Conservation (phyloP, 2,113 vertebrate species). For the Scatophagus argus region DNA sequence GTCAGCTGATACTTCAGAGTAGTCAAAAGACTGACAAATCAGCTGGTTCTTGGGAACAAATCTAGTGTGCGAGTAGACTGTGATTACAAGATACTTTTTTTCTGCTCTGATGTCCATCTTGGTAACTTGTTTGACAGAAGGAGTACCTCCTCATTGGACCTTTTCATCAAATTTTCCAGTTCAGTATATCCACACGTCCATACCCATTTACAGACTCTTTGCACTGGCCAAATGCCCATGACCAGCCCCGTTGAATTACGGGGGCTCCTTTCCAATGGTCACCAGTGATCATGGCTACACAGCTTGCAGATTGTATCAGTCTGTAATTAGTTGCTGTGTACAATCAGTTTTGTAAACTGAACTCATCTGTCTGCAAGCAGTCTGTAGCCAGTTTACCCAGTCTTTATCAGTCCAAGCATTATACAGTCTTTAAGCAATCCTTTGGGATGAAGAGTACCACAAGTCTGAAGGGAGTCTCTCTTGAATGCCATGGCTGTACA, state of each 20-base stretch:
- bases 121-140: conserved; percentile 8
- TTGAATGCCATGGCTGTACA: conserved; percentile 55
- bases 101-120: conserved; percentile 49
- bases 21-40: conserved; percentile 12
- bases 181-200: conserved; percentile 27
- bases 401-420: conserved; percentile 8
- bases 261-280: neutral
- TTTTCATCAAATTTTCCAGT: conserved; percentile 16
- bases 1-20: neutral
- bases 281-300: neutral
- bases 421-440: conserved; percentile 36
- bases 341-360: conserved; percentile 15
- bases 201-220: conserved; percentile 1
- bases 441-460: conserved; percentile 25
- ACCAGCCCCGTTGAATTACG: neutral
- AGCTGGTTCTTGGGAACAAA: conserved; percentile 23
- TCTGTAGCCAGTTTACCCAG: conserved; percentile 23
- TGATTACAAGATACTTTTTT: conserved; percentile 4
- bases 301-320: conserved; percentile 19
- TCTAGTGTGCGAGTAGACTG: conserved; percentile 36
- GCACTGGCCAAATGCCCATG: neutral
- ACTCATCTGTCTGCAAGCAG: conserved; percentile 6
- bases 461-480: conserved; percentile 16
- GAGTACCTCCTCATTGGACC: neutral
- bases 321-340: conserved; percentile 16